Percentiles rank a stretch among this genome's conserved stretches.
Evolutionary conservation across 2,888 invertebrate genomes (phyloP).

Genomic region (Enchytraeus crypticus): DNA sequence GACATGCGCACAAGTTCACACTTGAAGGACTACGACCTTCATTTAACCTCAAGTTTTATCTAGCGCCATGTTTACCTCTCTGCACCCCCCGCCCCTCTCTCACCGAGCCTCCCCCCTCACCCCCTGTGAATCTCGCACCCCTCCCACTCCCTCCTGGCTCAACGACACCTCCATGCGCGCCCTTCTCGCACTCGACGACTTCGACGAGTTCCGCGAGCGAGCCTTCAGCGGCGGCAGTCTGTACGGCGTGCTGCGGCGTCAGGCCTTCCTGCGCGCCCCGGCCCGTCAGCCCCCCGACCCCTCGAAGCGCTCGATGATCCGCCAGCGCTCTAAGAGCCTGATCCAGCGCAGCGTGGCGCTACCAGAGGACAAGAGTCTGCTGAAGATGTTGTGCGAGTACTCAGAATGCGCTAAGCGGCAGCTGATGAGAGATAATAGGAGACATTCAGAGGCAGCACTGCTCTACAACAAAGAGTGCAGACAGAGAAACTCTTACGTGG

Average conservation of each 20-base stretch:
- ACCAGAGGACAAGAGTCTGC: constrained; percentile 19
- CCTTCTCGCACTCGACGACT: constrained; percentile 14
- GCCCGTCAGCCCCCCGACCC: not conserved
- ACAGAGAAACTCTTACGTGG: not conserved
- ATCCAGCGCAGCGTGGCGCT: constrained; percentile 17
- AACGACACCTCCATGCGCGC: constrained; percentile 5
- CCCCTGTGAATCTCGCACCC: not conserved
- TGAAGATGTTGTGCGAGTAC: constrained; percentile 23
- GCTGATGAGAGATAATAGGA: constrained; percentile 8
- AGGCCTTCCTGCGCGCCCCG: constrained; percentile 14
- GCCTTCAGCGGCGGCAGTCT: constrained; percentile 24
- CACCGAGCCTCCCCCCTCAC: not conserved
- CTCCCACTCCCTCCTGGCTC: not conserved
- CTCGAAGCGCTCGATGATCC: not conserved
- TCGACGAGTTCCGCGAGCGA: constrained; percentile 23
- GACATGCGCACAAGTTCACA: too few relatives aligned
- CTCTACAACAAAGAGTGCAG: not conserved
- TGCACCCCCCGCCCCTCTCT: not conserved
- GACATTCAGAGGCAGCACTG: constrained; percentile 11
- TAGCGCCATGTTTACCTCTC: not conserved
- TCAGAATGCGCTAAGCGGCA: constrained; percentile 14
- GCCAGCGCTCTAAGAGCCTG: constrained; percentile 23
- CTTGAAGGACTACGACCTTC: too few relatives aligned
- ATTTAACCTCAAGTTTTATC: too few relatives aligned
- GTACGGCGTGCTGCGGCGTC: constrained; percentile 21